A percentile compares a stretch with the other conserved stretches of the same genome.
Evolutionary conservation across 2,797 vertebrate genomes (phyloP).

Genomic region (Valencia hispanica): DNA sequence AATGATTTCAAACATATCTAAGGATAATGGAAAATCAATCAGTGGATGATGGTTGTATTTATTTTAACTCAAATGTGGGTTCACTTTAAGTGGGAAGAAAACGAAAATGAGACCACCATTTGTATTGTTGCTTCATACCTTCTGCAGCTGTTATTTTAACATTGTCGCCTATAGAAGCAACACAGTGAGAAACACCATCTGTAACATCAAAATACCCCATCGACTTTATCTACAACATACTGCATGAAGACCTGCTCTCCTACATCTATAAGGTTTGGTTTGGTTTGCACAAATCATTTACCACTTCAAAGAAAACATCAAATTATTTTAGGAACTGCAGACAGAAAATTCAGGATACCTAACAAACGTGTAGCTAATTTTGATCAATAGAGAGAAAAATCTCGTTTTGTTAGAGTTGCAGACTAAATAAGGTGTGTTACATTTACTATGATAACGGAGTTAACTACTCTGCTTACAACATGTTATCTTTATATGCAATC

Average conservation of each 20-base stretch:
- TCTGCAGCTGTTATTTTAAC: neutral
- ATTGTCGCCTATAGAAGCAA: neutral
- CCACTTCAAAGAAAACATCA: constrained; percentile 9
- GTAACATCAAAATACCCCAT: neutral
- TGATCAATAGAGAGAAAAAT: neutral
- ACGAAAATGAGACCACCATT: neutral
- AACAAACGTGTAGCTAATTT: neutral
- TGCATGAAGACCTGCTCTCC: too few species aligned
- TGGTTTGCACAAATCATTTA: constrained; percentile 10
- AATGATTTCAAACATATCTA: neutral
- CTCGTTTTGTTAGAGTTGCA: neutral
- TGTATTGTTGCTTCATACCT: neutral
- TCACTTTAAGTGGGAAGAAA: neutral
- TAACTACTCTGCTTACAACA: too few species aligned
- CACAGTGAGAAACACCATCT: constrained; percentile 12
- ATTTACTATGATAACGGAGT: too few species aligned
- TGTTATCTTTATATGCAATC: neutral
- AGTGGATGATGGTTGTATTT: neutral
- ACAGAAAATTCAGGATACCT: neutral
- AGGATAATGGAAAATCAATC: neutral
- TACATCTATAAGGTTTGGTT: neutral
- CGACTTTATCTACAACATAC: neutral
- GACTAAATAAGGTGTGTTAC: neutral
- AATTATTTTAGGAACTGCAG: neutral
- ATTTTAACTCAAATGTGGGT: too few species aligned